Evolutionary conservation across 2,113 vertebrate genomes (phyloP).

Genomic region (Eublepharis macularius): DNA sequence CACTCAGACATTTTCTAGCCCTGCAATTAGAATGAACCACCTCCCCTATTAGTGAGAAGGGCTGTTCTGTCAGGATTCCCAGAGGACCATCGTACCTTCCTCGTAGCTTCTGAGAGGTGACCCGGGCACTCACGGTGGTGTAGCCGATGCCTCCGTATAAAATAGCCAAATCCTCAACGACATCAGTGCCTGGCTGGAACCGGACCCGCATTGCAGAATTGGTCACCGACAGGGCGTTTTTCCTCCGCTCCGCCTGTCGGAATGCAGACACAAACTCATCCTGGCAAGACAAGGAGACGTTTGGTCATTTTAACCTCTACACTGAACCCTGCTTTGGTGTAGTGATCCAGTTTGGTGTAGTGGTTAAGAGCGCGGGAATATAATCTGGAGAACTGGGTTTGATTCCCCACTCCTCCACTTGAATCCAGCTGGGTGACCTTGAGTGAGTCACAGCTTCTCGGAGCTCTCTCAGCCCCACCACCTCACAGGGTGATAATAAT

Average conservation of each 20-base stretch:
- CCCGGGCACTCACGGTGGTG: conserved; percentile 67
- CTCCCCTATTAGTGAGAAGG: not conserved
- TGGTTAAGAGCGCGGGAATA: no score
- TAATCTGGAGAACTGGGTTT: no score
- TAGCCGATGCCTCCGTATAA: conserved; percentile 81
- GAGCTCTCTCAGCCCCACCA: no score
- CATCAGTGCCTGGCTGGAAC: conserved; percentile 71
- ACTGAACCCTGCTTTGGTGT: no score
- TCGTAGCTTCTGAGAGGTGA: conserved; percentile 71
- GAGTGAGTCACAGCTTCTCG: no score
- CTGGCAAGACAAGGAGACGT: conserved; percentile 64
- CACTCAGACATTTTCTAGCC: no score
- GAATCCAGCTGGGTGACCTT: no score
- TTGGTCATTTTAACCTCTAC: not conserved
- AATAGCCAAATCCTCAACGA: conserved; percentile 75
- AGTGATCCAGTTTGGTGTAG: no score
- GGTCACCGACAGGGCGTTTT: conserved; percentile 78
- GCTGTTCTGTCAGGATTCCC: not conserved
- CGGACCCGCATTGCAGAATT: conserved; percentile 80
- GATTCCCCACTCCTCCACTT: no score
- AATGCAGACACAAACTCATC: conserved; percentile 83
- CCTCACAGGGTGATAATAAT: no score
- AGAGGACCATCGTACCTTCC: conserved; percentile 60
- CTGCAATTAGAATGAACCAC: no score
- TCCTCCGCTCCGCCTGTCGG: conserved; percentile 81